A percentile compares a stretch with the other conserved stretches of the same genome.
phyloP scores from a whole-genome alignment of 2,797 vertebrate species.

The Myiotriccus ornatus region DNA sequence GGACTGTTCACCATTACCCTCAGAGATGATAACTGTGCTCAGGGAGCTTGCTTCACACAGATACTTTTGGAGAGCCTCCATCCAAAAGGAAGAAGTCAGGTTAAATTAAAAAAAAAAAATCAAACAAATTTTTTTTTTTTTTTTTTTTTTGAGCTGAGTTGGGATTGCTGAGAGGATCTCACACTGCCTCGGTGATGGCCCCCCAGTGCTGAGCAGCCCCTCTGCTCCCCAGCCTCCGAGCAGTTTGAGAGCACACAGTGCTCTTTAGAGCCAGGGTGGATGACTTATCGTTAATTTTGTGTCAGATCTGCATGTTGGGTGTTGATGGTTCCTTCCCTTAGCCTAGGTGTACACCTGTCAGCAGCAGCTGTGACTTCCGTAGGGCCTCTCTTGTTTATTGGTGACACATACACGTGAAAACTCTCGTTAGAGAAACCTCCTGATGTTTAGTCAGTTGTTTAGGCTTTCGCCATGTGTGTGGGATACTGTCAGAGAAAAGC shows the following conservation, averaged over 20 bases:
- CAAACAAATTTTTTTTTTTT: not conserved
- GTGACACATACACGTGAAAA: slow-evolving; percentile 33
- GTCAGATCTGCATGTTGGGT: not conserved
- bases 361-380: slow-evolving; percentile 47
- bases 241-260: not conserved
- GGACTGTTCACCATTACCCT: not conserved
- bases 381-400: not conserved
- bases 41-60: not conserved
- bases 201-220: not conserved
- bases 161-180: not conserved
- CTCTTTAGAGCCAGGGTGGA: not conserved
- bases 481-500: not conserved
- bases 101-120: not conserved
- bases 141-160: not conserved
- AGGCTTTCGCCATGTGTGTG: slow-evolving; percentile 38
- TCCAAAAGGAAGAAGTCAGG: not conserved
- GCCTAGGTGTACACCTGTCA: slow-evolving; percentile 39
- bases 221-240: not conserved
- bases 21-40: not conserved
- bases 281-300: not conserved
- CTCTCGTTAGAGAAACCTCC: slow-evolving; percentile 18
- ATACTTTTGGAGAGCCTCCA: not conserved
- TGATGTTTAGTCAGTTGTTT: slow-evolving; percentile 61
- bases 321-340: not conserved
- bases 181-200: accelerated